Conservation (phyloP, 2,888 invertebrate species). For the Dasypolia templi region DNA sequence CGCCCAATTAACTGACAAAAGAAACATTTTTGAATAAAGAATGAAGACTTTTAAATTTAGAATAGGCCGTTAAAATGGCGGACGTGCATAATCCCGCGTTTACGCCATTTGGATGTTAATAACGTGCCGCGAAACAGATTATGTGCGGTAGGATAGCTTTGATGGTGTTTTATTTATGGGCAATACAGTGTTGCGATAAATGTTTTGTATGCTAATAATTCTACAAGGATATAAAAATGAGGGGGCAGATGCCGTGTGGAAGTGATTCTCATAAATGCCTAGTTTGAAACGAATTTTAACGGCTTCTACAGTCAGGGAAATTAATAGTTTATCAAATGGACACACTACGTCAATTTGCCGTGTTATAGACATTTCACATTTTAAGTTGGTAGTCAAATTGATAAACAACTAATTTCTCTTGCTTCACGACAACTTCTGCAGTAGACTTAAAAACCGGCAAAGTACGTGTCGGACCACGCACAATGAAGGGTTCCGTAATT, state of each 20-base stretch:
- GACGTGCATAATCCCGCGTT: conserved; percentile 64
- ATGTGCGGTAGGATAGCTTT: conserved; percentile 31
- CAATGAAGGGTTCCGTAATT: too few species aligned
- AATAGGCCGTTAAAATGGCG: conserved; percentile 67
- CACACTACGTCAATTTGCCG: background rate
- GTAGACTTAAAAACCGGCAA: background rate
- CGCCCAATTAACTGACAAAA: conserved; percentile 68
- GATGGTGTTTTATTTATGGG: conserved; percentile 31
- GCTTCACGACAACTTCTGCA: background rate
- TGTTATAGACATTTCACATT: background rate
- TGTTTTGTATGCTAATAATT: conserved; percentile 5
- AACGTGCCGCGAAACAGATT: conserved; percentile 45
- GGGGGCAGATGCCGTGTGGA: background rate
- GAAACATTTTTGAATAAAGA: conserved; percentile 63
- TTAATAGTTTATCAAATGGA: background rate
- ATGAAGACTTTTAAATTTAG: conserved; percentile 69
- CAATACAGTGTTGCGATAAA: background rate
- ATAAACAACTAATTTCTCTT: too few species aligned
- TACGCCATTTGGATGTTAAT: conserved; percentile 47
- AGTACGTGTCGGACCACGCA: too few species aligned
- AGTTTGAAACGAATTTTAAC: background rate
- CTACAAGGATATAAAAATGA: conserved; percentile 3
- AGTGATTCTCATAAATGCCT: background rate
- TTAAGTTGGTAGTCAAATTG: background rate
- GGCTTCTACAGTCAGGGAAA: background rate